Evolutionary conservation across 2,888 invertebrate species (phyloP).

Genomic region (Charanyca ferruginea): DNA sequence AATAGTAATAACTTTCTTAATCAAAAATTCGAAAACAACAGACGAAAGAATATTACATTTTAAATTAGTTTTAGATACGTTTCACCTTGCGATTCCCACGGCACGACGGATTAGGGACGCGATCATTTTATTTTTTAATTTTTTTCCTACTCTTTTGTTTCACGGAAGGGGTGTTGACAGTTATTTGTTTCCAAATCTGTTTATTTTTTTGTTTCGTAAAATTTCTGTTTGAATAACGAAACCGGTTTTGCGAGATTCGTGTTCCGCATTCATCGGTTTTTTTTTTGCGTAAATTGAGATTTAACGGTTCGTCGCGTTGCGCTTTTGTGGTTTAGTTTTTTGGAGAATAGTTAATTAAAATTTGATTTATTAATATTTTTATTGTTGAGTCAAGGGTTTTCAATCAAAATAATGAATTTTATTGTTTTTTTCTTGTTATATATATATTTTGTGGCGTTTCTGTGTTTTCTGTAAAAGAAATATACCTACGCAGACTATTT

Average conservation of each 20-base stretch:
- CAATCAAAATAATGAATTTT: conserved; percentile 72
- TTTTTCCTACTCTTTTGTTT: conserved; percentile 86
- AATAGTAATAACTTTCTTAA: conserved; percentile 70
- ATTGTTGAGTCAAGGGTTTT: conserved; percentile 77
- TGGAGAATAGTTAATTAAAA: conserved; percentile 87
- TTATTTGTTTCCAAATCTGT: conserved; percentile 88
- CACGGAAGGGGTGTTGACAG: conserved; percentile 91
- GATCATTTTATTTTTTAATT: conserved; percentile 79
- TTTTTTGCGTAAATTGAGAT: conserved; percentile 81
- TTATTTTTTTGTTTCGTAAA: conserved; percentile 86
- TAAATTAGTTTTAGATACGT: conserved; percentile 90
- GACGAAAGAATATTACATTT: conserved; percentile 89
- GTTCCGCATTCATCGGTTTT: conserved; percentile 85
- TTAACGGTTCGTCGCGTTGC: conserved; percentile 88
- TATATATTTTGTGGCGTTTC: neutral
- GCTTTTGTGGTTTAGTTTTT: conserved; percentile 88
- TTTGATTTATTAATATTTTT: conserved; percentile 88
- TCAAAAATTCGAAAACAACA: conserved; percentile 77
- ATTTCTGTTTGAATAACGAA: conserved; percentile 81
- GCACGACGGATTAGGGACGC: conserved; percentile 84
- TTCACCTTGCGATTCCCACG: conserved; percentile 90
- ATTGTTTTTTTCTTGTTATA: conserved; percentile 38
- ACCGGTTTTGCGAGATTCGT: conserved; percentile 87
- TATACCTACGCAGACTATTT: neutral
- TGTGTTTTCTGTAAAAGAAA: neutral